Evolutionary conservation across 2,113 vertebrate species (phyloP), one percentile per base, ranked within the genome.

Genomic region (Trogon melanurus): DNA sequence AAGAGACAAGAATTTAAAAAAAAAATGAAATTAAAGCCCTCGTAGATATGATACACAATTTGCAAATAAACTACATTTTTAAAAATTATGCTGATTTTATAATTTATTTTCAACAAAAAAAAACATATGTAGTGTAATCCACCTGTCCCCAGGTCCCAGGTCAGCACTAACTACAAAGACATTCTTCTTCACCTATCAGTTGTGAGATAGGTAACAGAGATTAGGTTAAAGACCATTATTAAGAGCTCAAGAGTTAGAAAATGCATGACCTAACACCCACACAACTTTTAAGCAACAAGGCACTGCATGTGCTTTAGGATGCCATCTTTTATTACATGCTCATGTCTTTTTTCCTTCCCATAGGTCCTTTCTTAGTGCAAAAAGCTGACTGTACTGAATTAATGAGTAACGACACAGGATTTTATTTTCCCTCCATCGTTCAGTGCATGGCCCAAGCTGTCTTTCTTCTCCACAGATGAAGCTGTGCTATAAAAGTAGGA

Each of bases 171-270:
- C 51, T 65, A 78, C 32, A 85, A 58, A 94, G 60, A 54, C 16
- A 67, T 78, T 47, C 44, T 86, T 93, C 74, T 70, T 91, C 27
- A 89, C 20, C 19, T 64, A 21, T 64, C 50, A 38, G 1, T 54
- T 83, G 36, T 54, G 48, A 88, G 67, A 53, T 29, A 51, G 12
- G 22, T 65, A 87, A 74, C 44, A 86, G 69, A 80, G 25, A 78
- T 78, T 36, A 86, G 11, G 22, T 56, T 94, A 81, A 92, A 93
- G 16, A 67, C 6, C 12, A 60, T 81, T 86, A 60, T 44, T 86
- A 79, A 85, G 45, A 75, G 34, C 57, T 67, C 38, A 91, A 47
- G n/a, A 93, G 51, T 36, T 72, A 81, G 80, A 67, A 95, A 94
- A 87, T 22, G 10, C 19, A 23, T 64, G 85, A 60, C 58, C 53